phyloP scores from a whole-genome alignment of 2,113 vertebrate genomes.

The Scomber colias region DNA sequence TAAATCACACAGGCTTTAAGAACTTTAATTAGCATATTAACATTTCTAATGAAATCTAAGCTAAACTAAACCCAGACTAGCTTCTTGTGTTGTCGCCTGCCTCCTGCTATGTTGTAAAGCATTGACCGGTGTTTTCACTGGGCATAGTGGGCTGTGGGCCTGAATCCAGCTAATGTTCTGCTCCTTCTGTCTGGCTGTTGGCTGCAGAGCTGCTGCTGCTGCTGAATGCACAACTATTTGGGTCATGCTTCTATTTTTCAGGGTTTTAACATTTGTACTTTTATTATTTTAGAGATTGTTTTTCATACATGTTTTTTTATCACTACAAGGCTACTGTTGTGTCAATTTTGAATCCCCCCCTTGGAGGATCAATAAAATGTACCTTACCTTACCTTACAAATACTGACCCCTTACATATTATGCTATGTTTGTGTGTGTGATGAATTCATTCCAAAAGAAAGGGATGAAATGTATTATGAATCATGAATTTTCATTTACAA shows the following conservation, averaged over 20 bases:
- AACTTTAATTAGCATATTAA: slow-evolving; percentile 2
- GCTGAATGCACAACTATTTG: not conserved
- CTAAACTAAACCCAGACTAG: not conserved
- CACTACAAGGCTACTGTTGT: too few relatives aligned
- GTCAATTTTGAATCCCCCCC: too few relatives aligned
- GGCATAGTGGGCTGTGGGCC: not conserved
- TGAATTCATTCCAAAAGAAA: too few relatives aligned
- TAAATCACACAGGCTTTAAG: too few relatives aligned
- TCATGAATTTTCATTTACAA: too few relatives aligned
- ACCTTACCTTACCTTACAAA: too few relatives aligned
- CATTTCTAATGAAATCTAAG: not conserved
- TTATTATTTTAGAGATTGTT: too few relatives aligned
- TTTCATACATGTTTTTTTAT: too few relatives aligned
- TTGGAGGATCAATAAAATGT: too few relatives aligned
- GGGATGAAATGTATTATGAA: too few relatives aligned
- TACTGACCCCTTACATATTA: too few relatives aligned
- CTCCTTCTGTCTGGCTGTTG: slow-evolving; percentile 3
- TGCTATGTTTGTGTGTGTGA: too few relatives aligned
- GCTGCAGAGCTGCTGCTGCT: not conserved
- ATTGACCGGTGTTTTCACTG: not conserved
- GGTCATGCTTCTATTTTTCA: not conserved
- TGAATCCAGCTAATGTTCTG: not conserved
- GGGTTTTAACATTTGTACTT: not conserved
- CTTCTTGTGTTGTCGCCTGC: not conserved
- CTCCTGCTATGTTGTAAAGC: not conserved